Base-by-base conservation (phyloP, 2,113 vertebrate species). In the Archocentrus centrarchus region DNA sequence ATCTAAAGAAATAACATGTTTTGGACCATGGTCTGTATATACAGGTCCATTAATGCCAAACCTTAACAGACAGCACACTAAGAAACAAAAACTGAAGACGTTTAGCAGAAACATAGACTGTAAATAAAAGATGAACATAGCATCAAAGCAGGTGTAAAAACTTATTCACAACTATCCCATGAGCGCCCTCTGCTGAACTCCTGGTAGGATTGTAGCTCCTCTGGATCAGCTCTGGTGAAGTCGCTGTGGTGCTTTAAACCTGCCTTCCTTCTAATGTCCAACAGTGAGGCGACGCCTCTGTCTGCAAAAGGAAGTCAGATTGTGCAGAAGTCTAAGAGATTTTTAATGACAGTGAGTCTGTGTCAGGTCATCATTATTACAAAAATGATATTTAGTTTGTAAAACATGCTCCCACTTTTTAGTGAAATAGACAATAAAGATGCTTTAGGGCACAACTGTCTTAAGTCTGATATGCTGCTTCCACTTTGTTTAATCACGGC, bases 21-120 rank as follows among this genome's bases (percentile, higher is more conserved):
- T 15, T 22, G 37, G 35, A 22, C 37, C 15, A 13, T 64, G 11
- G 7, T 22, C 62, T 1, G 24, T 41, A 47, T 14, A 22, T 9
- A 22, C 6, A 22, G 6, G 15, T 41, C 0, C 2, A 66, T 15
- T 3, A 22, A 44, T 24, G 37, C 62, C 20, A 66, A 37, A 14
- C 22, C 14, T 7, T 41, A 64, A n/a, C 35, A n/a, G 35, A 39
- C n/a, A 0, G 37, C 63, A 0, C 15, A 5, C 41, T 13, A 44
- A 0, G 20, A 64, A 35, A 27, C 27, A 1, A 44, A 66, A 44
- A 24, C 6, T 0, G 6, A 22, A 64, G 62, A 4, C 1, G n/a
- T 14, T 22, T 3, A 66, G 63, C 63, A 44, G 37, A 66, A 17
- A 11, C 22, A 24, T 14, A 44, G n/a, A 17, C 39, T 66, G 63